Evolutionary conservation across 2,888 invertebrate species (phyloP), one percentile per base, ranked within the genome.

Genomic region (Polylopha cassiicola): DNA sequence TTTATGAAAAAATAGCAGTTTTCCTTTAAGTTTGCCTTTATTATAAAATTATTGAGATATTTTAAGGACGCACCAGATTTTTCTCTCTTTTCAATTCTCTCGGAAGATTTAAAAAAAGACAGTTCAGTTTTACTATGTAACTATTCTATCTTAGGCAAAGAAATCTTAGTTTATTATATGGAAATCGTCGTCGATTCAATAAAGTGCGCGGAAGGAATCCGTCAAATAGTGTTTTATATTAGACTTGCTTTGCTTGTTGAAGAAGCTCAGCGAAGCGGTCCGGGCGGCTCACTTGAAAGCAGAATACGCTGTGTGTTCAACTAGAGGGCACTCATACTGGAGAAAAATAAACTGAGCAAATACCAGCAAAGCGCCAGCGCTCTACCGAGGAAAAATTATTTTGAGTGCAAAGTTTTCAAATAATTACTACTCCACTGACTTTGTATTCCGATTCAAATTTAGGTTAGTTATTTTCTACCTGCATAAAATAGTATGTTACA

Each of bases 261-360:
- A 55, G 49, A 55, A 61, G 66, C 56, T 59, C 69, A 68, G 58
- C 61, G 66, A 61, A 64, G 70, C 69, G 62, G 71, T 62, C 68
- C 67, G 61, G 65, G 69, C 68, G 61, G 70, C 62, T 68, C 68
- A 62, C 73, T 71, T 61, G 65, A 71, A 61, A 63, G 63, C 66
- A 70, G 67, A 57, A 34, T 42, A 31, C 41, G 32, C 73, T 68
- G 71, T 77, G 65, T 79, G 67, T 73, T 71, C 68, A 66, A 65
- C 65, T 73, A 61, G 62, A 79, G 73, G 61, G 72, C 71, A 51
- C 73, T 74, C 62, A 55, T 56, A 62, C 66, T 65, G 57, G 60
- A 61, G 74, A 68, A 77, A 79, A 77, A 78, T 76, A 78, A 78
- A 75, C 73, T 73, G 74, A 69, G 65, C 70, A 79, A 80, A 79